Base-by-base conservation (phyloP, 2,888 invertebrate species). In the Drosophila subquinaria region DNA sequence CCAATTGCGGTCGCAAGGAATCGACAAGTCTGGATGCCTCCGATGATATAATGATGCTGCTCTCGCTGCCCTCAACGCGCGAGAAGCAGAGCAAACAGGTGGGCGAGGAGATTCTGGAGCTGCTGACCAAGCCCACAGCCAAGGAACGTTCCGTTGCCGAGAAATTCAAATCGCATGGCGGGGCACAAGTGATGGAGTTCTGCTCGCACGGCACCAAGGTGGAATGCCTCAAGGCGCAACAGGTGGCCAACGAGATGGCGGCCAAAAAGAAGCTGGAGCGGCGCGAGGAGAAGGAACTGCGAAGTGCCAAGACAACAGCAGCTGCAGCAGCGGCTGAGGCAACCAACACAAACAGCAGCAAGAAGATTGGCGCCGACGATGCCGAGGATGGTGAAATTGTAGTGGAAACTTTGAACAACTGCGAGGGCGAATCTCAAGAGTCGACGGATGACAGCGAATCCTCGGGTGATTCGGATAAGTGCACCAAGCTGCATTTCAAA, bases 81-180 rank as follows among this genome's bases (percentile, higher is more conserved):
- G 99, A 99, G 92, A 98, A 98, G 88, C 98, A 98, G 90, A 98
- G 96, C 74, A 98, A 98, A 92, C 96, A 98, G 93, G 95, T 98
- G 0, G 98, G 98, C 0, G 98, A 99, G 92, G 99, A 99, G 93
- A 99, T 99, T 63, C 94, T 98, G 86, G 98, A 98, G 90, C 93
- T 99, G 15, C 93, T 99, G 0, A 98, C 98, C 82, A 98, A 98
- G 92, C 98, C 98, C 9, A 98, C 98, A 0, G 98, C 98, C 0
- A 99, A 99, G 92, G 98, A 99, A 93, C 95, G 97, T 84, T 98
- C 97, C 1, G 93, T 99, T n/a, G 97, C 98, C 0, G 98, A 99
- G 93, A 95, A 98, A 85, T 99, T 99, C 92, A 96, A 97, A 88
- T 98, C 98, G 15, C 98, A 98, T 94, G 98, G 98, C 89, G 98